A percentile compares a stretch with the other conserved stretches of the same genome.
Conservation (phyloP, 2,888 invertebrate genomes). For the Morpho achilles region DNA sequence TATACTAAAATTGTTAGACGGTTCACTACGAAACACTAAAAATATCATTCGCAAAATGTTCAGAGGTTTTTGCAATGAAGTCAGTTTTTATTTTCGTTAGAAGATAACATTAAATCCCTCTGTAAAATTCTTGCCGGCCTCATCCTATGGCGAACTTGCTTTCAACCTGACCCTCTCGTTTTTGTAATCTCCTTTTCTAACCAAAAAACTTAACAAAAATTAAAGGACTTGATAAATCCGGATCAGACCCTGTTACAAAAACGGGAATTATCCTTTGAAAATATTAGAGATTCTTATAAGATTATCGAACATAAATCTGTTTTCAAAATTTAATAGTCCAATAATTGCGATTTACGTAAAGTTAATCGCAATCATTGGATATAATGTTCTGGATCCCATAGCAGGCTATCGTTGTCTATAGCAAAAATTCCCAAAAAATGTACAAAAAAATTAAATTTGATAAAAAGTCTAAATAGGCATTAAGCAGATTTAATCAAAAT, state of each 20-base stretch:
- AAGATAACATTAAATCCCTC: constrained; percentile 25
- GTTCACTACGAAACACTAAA: no score
- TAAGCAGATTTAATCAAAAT: no score
- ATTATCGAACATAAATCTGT: background rate
- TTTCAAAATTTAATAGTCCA: no score
- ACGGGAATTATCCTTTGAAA: constrained; percentile 11
- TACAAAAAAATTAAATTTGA: no score
- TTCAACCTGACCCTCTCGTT: constrained; percentile 51
- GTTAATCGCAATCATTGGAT: no score
- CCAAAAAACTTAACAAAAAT: constrained; percentile 54
- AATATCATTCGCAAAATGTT: no score
- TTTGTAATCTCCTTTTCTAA: constrained; percentile 55
- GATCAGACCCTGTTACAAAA: constrained; percentile 34
- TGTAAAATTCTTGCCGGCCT: constrained; percentile 30
- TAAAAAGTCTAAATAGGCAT: no score
- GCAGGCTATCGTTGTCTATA: no score
- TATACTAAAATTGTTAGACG: no score
- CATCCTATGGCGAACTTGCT: constrained; percentile 34
- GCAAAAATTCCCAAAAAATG: no score
- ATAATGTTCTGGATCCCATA: no score
- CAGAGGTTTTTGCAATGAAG: constrained; percentile 2
- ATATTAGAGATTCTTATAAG: constrained; percentile 1
- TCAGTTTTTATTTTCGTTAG: constrained; percentile 19
- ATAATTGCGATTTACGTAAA: no score
- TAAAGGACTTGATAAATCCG: constrained; percentile 48